Percentiles rank a stretch among this genome's conserved stretches.
These are phyloP conservation scores for Linhomoeus sp. DNA, from an alignment of 2,888 invertebrate species.

Conservation along the genomic window DNA sequence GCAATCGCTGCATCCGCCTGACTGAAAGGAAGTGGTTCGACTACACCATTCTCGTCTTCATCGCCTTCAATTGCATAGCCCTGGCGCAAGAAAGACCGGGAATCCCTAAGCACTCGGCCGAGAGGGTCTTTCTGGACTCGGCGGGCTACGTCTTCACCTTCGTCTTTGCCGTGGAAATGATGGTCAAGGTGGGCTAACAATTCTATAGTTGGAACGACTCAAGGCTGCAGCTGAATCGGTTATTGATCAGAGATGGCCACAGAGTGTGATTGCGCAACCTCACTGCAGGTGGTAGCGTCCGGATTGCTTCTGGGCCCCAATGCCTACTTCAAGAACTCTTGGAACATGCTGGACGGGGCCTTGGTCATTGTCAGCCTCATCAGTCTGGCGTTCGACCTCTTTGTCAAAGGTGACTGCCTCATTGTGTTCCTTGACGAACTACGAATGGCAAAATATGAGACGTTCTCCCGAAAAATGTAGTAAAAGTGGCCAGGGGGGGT, in stretches of 20 bases:
- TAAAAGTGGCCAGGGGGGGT: too few relatives aligned
- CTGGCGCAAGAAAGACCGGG: slow-evolving; percentile 97
- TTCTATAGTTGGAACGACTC: too few relatives aligned
- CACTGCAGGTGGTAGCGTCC: slow-evolving; percentile 61
- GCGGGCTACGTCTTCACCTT: slow-evolving; percentile 93
- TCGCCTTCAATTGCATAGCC: slow-evolving; percentile 94
- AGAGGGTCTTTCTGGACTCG: slow-evolving; percentile 57
- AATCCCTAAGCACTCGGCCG: slow-evolving; percentile 76
- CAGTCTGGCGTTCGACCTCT: slow-evolving; percentile 78
- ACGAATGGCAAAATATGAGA: too few relatives aligned
- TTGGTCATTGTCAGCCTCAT: slow-evolving; percentile 91
- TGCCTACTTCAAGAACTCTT: slow-evolving; percentile 93
- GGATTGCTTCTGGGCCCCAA: slow-evolving; percentile 84
- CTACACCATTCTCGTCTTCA: slow-evolving; percentile 80
- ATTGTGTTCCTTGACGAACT: too few relatives aligned
- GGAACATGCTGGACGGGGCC: slow-evolving; percentile 99
- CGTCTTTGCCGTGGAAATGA: slow-evolving; percentile 92
- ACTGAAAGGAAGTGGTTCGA: slow-evolving; percentile 79
- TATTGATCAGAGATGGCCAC: too few relatives aligned
- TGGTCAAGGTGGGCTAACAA: slow-evolving; percentile 41
- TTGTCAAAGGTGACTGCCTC: slow-evolving; percentile 47
- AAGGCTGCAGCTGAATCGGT: too few relatives aligned
- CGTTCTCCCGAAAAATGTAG: too few relatives aligned
- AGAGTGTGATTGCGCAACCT: too few relatives aligned
- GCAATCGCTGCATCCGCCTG: slow-evolving; percentile 9